Evolutionary conservation across 2,113 vertebrate genomes (phyloP).

Genomic region (Ctenodactylus gundi): DNA sequence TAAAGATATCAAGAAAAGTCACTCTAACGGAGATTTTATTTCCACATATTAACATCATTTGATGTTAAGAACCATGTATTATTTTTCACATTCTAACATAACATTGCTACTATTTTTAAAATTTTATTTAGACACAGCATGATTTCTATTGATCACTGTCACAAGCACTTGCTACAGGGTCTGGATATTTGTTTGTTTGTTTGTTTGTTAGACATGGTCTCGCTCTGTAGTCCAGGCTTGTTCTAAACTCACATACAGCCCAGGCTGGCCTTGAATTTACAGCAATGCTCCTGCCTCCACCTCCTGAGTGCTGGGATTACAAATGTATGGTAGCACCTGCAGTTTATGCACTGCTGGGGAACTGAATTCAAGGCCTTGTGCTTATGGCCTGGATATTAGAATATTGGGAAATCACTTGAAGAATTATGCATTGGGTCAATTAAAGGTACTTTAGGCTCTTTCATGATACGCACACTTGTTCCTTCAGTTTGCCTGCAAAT

Average conservation of each 20-base stretch:
- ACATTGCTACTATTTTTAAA: not conserved
- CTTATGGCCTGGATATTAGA: not conserved
- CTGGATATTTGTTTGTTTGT: not conserved
- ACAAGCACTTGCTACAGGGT: not conserved
- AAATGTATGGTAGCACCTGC: too few relatives aligned
- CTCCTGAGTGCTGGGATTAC: too few relatives aligned
- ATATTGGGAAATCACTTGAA: not conserved
- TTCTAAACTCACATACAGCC: too few relatives aligned
- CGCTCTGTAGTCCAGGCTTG: too few relatives aligned
- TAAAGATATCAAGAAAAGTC: not conserved
- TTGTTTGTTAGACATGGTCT: too few relatives aligned
- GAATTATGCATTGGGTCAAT: not conserved
- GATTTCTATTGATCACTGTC: not conserved
- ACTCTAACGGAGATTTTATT: not conserved
- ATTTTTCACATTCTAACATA: slow-evolving; percentile 37
- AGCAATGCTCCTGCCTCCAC: too few relatives aligned
- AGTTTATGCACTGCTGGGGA: too few relatives aligned
- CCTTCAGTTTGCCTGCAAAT: not conserved
- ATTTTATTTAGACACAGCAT: not conserved
- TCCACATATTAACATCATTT: slow-evolving; percentile 20
- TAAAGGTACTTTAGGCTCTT: not conserved
- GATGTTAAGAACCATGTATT: not conserved
- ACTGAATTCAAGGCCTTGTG: too few relatives aligned
- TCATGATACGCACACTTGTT: not conserved
- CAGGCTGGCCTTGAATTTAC: too few relatives aligned